Evolutionary conservation across 1,140 invertebrate species (phyloP).

Genomic region (Pristionchus pacificus): DNA sequence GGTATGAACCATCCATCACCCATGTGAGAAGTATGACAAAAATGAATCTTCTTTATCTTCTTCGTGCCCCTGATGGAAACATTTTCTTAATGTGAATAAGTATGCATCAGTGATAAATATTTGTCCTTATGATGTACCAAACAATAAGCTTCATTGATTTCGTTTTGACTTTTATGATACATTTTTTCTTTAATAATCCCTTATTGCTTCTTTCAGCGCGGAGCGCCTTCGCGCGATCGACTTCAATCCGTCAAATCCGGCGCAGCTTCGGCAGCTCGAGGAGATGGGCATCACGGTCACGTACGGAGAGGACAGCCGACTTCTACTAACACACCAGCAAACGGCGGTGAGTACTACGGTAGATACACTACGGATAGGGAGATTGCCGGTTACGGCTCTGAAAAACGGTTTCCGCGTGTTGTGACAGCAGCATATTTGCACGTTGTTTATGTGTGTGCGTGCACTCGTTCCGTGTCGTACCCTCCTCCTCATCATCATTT

Average conservation of each 20-base stretch:
- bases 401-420: neutral
- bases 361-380: neutral
- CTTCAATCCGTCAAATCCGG: constrained; percentile 74
- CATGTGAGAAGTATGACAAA: neutral
- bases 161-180: neutral
- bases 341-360: constrained; percentile 57
- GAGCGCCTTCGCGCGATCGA: constrained; percentile 60
- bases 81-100: constrained; percentile 11
- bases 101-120: constrained; percentile 15
- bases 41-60: neutral
- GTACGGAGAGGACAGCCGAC: constrained; percentile 78
- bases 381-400: neutral
- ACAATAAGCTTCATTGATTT: neutral
- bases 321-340: constrained; percentile 77
- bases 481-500: constrained; percentile 2
- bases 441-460: neutral
- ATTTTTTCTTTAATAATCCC: neutral
- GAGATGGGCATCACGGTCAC: constrained; percentile 91
- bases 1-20: neutral
- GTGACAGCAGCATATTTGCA: neutral
- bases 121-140: constrained; percentile 9
- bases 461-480: neutral
- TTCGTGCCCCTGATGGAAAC: constrained; percentile 2
- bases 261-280: constrained; percentile 78
- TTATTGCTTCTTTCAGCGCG: constrained; percentile 34